Base-by-base conservation (phyloP, 2,113 vertebrate species). In the Dendrocopos noguchii region DNA sequence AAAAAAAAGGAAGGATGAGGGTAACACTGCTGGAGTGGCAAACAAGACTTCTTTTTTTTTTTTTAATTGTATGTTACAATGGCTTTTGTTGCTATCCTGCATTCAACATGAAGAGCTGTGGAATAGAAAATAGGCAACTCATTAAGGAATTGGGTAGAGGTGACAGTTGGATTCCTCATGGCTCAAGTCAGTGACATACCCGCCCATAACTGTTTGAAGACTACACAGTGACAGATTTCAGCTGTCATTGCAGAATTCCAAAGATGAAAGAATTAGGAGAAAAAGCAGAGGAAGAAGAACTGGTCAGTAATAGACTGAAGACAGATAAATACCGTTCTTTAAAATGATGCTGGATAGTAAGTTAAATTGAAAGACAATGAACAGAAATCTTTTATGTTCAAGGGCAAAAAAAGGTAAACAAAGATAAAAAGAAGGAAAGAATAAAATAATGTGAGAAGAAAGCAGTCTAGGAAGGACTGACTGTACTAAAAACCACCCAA, bases 221-320 rank as follows among this genome's bases (percentile, higher is more conserved):
- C 63, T 81, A 67, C 63, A 53, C 2, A 88, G 68, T 80, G 87
- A 95, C 88, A 88, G 57, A 60, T 79, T 82, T 93, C 80, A 88
- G 86, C 84, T 73, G 94, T 74, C 78, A 78, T 0, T 73, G 80
- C 66, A 93, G 80, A 96, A 73, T 93, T 71, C 90, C 80, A 65
- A 88, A 74, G 93, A 96, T 95, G 81, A 97, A 97, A 96, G 93
- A 92, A 64, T 42, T 36, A 66, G 25, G 84, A 95, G 66, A 87
- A 86, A 82, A 96, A 65, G 65, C 52, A 68, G 65, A 84, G 75
- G 55, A 57, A 82, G 60, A 95, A 95, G 65, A 97, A 95, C 56
- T 53, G 91, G 94, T 70, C 83, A 88, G 63, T 73, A 89, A 94
- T 4, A 94, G 79, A 80, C 29, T 68, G 71, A 68, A 95, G 53